Conservation (phyloP, 2,113 vertebrate species). For the Aegotheles bennettii region DNA sequence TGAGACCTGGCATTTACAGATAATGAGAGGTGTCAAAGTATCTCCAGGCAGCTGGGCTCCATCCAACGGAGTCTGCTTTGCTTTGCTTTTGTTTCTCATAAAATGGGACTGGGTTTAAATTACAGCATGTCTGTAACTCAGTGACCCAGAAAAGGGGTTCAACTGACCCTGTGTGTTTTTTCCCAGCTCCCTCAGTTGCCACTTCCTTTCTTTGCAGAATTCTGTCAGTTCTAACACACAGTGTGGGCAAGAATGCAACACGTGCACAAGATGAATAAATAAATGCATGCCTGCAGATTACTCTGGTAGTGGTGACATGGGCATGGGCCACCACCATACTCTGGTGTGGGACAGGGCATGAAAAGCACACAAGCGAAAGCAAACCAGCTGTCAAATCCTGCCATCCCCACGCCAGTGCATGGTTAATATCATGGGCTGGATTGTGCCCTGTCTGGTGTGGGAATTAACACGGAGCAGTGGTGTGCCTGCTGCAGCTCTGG, state of each 20-base stretch:
- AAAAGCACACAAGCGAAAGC: background rate
- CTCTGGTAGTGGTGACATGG: background rate
- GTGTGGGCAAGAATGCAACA: background rate
- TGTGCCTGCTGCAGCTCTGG: background rate
- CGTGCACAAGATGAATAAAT: accelerated
- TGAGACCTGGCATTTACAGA: background rate
- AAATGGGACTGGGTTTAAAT: background rate
- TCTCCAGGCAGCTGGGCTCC: background rate
- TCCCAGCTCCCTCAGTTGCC: background rate
- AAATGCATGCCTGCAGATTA: background rate
- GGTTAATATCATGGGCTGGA: background rate
- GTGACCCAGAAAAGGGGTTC: background rate
- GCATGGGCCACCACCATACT: no score
- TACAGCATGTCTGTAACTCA: background rate
- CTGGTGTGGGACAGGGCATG: background rate
- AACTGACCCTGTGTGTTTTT: background rate
- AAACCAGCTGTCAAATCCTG: background rate
- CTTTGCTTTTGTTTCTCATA: background rate
- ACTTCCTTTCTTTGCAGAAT: constrained; percentile 7
- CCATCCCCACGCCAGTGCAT: background rate
- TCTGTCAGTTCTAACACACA: background rate
- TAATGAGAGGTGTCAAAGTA: background rate
- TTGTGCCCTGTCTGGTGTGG: background rate
- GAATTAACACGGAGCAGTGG: accelerated
- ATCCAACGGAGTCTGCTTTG: background rate